Evolutionary conservation across 2,797 vertebrate species (phyloP), one percentile per base, ranked within the genome.

Genomic region (Harpagifer antarcticus): DNA sequence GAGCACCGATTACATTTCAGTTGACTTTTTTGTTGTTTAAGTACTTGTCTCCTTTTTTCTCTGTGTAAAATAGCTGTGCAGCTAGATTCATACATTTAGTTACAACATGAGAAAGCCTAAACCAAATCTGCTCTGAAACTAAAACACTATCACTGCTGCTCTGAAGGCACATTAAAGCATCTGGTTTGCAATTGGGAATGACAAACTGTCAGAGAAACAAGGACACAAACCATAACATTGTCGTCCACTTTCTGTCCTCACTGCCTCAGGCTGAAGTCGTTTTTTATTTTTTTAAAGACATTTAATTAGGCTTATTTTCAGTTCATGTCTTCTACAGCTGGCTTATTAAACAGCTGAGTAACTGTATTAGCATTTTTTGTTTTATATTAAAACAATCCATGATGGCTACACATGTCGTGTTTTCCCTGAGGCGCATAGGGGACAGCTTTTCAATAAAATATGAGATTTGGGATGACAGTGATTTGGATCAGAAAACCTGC

Each of bases 321-420:
- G 61, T 81, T 79, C 79, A 86, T 13, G 59, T 88, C 78, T 83
- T 79, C 82, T 79, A 70, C 91, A 92, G 87, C 84, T 91, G 91
- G 78, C 85, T 81, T 88, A 86, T 89, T 86, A 83, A 86, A 89
- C 82, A 89, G 79, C 17, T 85, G 85, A 93, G 72, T 86, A 81
- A 87, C 64, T 69, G n/a, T 85, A 90, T 91, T 88, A 82, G 78
- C 85, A 87, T 84, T 81, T 84, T 81, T 83, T 64, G 84, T 89
- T 37, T 85, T 52, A 78, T 79, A 89, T 88, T 82, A 85, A 89
- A 87, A 80, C 85, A 81, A 88, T 85, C 76, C 85, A 82, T 82
- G 83, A 73, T 19, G 69, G 40, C 64, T 83, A 79, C 83, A 77
- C 23, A n/a, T 75, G 74, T 76, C 45, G 59, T 52, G 9, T 74